phyloP scores from a whole-genome alignment of 2,113 vertebrate species.

The Grammatotria lemairii region DNA sequence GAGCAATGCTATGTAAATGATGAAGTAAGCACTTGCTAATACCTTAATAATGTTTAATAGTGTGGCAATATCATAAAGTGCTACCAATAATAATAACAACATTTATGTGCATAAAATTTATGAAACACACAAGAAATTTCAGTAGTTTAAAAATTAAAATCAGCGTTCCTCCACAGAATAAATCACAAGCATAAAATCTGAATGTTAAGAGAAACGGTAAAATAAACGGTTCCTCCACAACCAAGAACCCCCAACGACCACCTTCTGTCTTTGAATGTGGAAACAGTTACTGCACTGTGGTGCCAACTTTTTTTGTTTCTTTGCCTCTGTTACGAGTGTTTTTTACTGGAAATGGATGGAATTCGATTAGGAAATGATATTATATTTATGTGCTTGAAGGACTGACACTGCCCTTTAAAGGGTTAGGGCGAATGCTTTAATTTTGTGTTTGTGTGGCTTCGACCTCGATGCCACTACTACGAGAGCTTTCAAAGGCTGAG shows the following conservation, averaged over 20 bases:
- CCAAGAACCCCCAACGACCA: not conserved
- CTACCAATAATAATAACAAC: not conserved
- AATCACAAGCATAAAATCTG: not conserved
- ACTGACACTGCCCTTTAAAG: not conserved
- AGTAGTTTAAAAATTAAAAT: not conserved
- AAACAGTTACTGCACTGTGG: not conserved
- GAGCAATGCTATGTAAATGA: not conserved
- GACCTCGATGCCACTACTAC: fast-evolving
- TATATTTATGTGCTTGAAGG: not conserved
- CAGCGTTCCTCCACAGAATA: not conserved
- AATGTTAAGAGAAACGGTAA: not conserved
- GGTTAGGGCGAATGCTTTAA: not conserved
- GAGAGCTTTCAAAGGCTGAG: not conserved
- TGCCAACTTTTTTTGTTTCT: fast-evolving
- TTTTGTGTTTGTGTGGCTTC: not conserved
- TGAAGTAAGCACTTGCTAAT: not conserved
- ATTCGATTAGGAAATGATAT: not conserved
- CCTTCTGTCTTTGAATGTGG: not conserved
- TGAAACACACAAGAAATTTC: not conserved
- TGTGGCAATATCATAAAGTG: not conserved
- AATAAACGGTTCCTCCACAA: not conserved
- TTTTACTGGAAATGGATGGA: not conserved
- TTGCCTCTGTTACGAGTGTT: not conserved
- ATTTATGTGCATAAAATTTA: not conserved
- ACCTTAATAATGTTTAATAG: not conserved